Evolutionary conservation across 2,113 vertebrate species (phyloP), one percentile per base, ranked within the genome.

Genomic region (Otis tarda): DNA sequence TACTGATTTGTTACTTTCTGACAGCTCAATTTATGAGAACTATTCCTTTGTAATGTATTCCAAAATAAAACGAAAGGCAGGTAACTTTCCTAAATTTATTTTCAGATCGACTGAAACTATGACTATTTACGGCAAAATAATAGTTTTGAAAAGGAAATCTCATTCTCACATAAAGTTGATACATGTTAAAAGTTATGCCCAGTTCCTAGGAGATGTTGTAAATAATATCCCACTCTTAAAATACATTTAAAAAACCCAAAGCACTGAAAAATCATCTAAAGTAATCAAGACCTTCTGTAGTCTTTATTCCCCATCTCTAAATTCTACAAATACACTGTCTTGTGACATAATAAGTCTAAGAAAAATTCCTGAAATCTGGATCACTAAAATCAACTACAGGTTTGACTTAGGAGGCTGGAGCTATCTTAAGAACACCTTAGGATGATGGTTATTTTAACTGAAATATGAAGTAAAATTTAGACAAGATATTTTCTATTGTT

Each of bases 171-270:
- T 30, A 16, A 70, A 81, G 20, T 60, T 57, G 64, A 17, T 5
- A 21, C 4, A 25, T 50, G 76, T 69, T 74, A 53, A 12, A 61
- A 85, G 53, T 74, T 50, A 60, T 5, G 8, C 14, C 82, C 55
- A 30, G 7, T 28, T 87, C 39, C n/a, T 37, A 76, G 15, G n/a
- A 59, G 10, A 60, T 14, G 11, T 1, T 65, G 14, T 7, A 73
- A 87, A 56, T 43, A 30, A 53, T 7, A 19, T 3, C 4, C 20
- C 25, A 25, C 9, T 35, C 27, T 47, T 78, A 15, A 57, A 61
- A 75, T 24, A 33, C 0, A 21, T 2, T 37, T 10, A 19, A 69
- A 10, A 30, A 18, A 2, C 1, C 4, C 7, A 10, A 78, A 83
- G 14, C 8, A 39, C 0, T 53, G n/a, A 74, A 70, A 86, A 89